Evolutionary conservation across 2,797 vertebrate species (phyloP), one percentile per base, ranked within the genome.

Genomic region (Syngnathus rostellatus): DNA sequence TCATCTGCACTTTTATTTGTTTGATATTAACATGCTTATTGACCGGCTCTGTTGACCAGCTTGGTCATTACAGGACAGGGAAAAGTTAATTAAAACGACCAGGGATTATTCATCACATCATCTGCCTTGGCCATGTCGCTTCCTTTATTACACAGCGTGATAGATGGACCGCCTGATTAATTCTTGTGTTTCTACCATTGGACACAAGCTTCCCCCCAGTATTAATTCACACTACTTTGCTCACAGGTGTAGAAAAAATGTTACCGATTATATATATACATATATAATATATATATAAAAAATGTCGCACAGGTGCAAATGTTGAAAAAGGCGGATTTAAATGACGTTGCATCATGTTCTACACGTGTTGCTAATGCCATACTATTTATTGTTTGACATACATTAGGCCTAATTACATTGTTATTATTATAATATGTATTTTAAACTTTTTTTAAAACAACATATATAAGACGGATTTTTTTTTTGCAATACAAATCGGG

Each of bases 51-150:
- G 95, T 96, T 98, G 95, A 98, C 96, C 95, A 95, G 93, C 94
- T 93, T 95, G 95, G 95, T 94, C 95, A 97, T 98, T 97, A 98
- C 93, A 94, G 94, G 94, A 97, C 95, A 95, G 94, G 93, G 94
- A 95, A 98, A 98, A 98, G 96, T 98, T 98, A 98, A 98, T 98
- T 98, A 98, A 98, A 98, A 95, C 94, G 94, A 97, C 94, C 95
- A 93, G 92, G 93, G 95, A 95, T 94, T 95, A 95, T 98, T 95
- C 96, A 99, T 98, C 95, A 97, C 93, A 95, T 96, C 94, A 96
- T 96, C 94, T 95, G 93, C 93, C 94, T 94, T 92, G 94, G 93
- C 92, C 93, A 90, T 92, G 94, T 97, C 95, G 85, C 91, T 93
- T 92, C 92, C 93, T 96, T 97, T 97, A 98, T 96, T 95, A 93